Base-by-base conservation (phyloP, 2,113 vertebrate species). In the Strix aluco region DNA sequence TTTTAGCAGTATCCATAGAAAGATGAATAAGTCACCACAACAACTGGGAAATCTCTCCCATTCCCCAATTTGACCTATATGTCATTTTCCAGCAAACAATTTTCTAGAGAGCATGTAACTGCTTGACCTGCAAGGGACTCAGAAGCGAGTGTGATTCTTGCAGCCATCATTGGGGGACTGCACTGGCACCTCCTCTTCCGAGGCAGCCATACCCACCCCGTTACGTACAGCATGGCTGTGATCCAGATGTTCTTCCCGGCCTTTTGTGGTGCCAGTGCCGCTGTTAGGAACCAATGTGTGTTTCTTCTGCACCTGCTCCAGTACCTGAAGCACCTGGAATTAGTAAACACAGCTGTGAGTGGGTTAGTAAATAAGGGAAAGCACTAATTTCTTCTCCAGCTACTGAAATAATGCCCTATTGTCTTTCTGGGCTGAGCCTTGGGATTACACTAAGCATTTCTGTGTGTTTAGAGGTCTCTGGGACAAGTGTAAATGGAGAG, bases 241-340 rank as follows among this genome's bases (percentile, higher is more conserved):
- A 2, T n/a, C 12, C 73, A 18, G 42, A 0, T 19, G 30, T 4
- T 86, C 74, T 2, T 52, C 70, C 17, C 2, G 14, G 29, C 54
- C 72, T 36, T 91, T 71, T 2, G 25, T 8, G 36, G 71, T 10
- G 6, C 14, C 4, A 6, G 36, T 4, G 30, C 15, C 51, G 1
- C 91, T 69, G 14, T 4, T 8, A 10, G 88, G 78, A 27, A 22
- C 86, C 46, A 9, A 3, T 8, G 5, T 78, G 79, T 98, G 97
- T 30, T 93, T 98, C 88, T 75, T 98, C 95, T 98, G 98, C 84
- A 99, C 98, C 78, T 98, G 96, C 94, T 99, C 98, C 81, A 99
- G 99, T 69, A 99, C 98, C 92, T 99, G 97, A 81, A 99, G 97
- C 89, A 99, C 99, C 99, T 99, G 90, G 15, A 86, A 86, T 17